A percentile compares a stretch with the other conserved stretches of the same genome.
Evolutionary conservation across 2,797 vertebrate species (phyloP).

Genomic region (Oreonectes daqikongensis): DNA sequence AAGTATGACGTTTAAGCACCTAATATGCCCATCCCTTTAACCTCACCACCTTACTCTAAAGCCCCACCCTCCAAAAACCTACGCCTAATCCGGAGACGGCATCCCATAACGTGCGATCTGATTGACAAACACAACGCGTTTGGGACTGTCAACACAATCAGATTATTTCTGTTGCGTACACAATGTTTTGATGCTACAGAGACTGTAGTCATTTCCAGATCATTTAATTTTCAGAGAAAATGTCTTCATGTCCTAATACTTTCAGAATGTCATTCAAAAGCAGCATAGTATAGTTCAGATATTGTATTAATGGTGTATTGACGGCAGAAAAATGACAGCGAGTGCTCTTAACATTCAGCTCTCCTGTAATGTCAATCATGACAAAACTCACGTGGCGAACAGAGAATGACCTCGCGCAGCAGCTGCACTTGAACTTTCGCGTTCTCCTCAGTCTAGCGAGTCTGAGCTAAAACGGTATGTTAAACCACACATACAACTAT

Average conservation of each 20-base stretch:
- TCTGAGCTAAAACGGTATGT: background rate
- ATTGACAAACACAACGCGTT: background rate
- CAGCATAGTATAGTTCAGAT: background rate
- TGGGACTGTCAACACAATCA: background rate
- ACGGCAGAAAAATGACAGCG: background rate
- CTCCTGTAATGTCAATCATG: background rate
- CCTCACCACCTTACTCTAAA: too few species aligned
- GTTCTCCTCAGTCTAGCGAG: background rate
- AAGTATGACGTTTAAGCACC: background rate
- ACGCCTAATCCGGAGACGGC: background rate
- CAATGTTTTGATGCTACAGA: background rate
- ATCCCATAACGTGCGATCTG: background rate
- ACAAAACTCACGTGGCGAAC: slow-evolving; percentile 23
- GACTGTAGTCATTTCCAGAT: background rate
- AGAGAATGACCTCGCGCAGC: slow-evolving; percentile 13
- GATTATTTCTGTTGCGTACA: too few species aligned
- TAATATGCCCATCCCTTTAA: background rate
- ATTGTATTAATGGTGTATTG: background rate
- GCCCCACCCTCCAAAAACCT: background rate
- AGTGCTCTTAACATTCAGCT: background rate
- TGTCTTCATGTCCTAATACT: background rate
- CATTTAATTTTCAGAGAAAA: background rate
- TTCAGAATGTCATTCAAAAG: background rate
- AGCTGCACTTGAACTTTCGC: background rate
- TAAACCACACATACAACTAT: background rate